Evolutionary conservation across 2,797 vertebrate species (phyloP).

Genomic region (Acipenser transmontanus): DNA sequence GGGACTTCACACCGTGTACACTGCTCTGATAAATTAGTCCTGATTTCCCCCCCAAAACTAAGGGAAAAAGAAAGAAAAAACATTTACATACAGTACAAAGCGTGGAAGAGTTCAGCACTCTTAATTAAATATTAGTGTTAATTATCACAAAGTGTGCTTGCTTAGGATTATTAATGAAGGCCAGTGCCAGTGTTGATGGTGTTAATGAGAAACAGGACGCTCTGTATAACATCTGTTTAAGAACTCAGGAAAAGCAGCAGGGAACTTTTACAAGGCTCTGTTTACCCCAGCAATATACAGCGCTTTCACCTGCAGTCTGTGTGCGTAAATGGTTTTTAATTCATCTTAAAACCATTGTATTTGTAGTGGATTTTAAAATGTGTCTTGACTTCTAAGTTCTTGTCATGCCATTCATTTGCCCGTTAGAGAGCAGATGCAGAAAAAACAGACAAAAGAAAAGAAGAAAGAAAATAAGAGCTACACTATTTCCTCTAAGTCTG

Average conservation of each 20-base stretch:
- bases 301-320: not conserved
- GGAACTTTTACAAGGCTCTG: constrained; percentile 5
- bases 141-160: constrained; percentile 56
- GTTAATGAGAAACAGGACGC: constrained; percentile 52
- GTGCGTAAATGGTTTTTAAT: constrained; percentile 4
- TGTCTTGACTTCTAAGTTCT: not conserved
- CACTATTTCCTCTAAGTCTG: constrained; percentile 7
- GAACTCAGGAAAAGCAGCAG: constrained; percentile 30
- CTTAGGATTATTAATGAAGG: constrained; percentile 58
- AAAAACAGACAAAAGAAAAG: not conserved
- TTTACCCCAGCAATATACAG: not conserved
- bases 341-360: not conserved
- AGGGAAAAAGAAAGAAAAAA: not conserved
- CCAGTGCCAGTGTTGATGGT: constrained; percentile 43
- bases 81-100: constrained; percentile 26
- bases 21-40: constrained; percentile 12
- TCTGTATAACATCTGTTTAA: constrained; percentile 51
- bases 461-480: not conserved
- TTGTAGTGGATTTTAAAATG: not conserved
- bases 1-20: constrained; percentile 13
- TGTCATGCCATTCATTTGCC: not conserved
- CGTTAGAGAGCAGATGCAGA: constrained; percentile 4
- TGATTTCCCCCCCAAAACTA: not conserved
- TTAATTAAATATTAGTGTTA: constrained; percentile 68
- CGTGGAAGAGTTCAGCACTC: constrained; percentile 39